Conservation (phyloP, 2,113 vertebrate species). For the Menidia beryllina region DNA sequence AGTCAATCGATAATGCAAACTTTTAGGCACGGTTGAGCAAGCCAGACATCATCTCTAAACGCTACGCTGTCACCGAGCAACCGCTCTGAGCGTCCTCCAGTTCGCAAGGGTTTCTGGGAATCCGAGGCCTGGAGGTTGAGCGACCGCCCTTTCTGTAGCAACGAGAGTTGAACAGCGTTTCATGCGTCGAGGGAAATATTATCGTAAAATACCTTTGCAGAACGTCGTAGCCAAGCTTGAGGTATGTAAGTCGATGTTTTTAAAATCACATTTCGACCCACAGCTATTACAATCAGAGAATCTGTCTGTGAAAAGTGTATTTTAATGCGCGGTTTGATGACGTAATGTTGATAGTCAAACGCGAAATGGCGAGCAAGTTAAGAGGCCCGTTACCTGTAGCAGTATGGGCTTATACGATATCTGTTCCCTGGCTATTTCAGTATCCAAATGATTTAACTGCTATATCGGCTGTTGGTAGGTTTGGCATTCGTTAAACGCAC, state of each 20-base stretch:
- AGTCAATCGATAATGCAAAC: too few relatives aligned
- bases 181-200: conserved; percentile 61
- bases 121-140: conserved; percentile 64
- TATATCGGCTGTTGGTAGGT: conserved; percentile 25
- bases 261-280: neutral
- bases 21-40: too few relatives aligned
- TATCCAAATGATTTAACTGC: neutral
- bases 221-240: conserved; percentile 31
- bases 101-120: conserved; percentile 80
- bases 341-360: conserved; percentile 87
- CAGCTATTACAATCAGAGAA: conserved; percentile 35
- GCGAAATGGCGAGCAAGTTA: conserved; percentile 80
- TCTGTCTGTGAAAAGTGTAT: conserved; percentile 75
- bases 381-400: conserved; percentile 61
- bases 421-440: neutral
- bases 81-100: conserved; percentile 64
- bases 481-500: rapidly evolving
- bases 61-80: conserved; percentile 76
- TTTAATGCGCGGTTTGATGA: conserved; percentile 94
- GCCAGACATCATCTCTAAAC: too few relatives aligned
- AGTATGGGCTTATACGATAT: neutral
- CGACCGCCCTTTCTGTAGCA: conserved; percentile 84
- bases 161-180: conserved; percentile 69
- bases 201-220: conserved; percentile 59
- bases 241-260: conserved; percentile 66